phyloP scores from a whole-genome alignment of 2,797 vertebrate genomes.

The Syngnathus rostellatus region DNA sequence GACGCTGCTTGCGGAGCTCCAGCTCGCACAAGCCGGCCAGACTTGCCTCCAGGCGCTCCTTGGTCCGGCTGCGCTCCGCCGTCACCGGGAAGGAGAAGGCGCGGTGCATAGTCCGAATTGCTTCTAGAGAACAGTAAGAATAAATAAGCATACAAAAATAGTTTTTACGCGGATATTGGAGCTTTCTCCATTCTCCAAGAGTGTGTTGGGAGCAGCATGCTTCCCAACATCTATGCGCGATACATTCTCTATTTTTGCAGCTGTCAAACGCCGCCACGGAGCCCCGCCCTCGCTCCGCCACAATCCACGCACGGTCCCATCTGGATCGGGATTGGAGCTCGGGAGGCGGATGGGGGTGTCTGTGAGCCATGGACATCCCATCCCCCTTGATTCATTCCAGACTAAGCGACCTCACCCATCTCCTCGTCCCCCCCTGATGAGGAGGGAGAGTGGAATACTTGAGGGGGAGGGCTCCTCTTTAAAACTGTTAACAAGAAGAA shows the following conservation, averaged over 20 bases:
- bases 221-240: slow-evolving; percentile 23
- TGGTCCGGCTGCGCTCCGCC: slow-evolving; percentile 75
- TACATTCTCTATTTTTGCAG: slow-evolving; percentile 57
- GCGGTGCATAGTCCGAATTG: slow-evolving; percentile 63
- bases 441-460: slow-evolving; percentile 19
- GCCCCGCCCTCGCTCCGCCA: slow-evolving; percentile 51
- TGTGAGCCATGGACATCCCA: not conserved
- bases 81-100: slow-evolving; percentile 75
- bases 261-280: slow-evolving; percentile 59
- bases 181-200: not conserved
- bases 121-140: not conserved
- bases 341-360: slow-evolving; percentile 18
- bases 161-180: not conserved
- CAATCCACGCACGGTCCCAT: slow-evolving; percentile 16
- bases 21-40: slow-evolving; percentile 81
- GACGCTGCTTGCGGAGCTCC: slow-evolving; percentile 78
- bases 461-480: slow-evolving; percentile 9
- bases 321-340: slow-evolving; percentile 41
- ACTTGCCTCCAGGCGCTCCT: slow-evolving; percentile 79
- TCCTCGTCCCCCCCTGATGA: slow-evolving; percentile 14
- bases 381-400: slow-evolving; percentile 48
- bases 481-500: not conserved
- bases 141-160: slow-evolving; percentile 2
- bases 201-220: slow-evolving; percentile 33
- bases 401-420: slow-evolving; percentile 55